Evolutionary conservation across 1,140 invertebrate genomes (phyloP), one percentile per base, ranked within the genome.

Genomic region (Heliothis virescens): DNA sequence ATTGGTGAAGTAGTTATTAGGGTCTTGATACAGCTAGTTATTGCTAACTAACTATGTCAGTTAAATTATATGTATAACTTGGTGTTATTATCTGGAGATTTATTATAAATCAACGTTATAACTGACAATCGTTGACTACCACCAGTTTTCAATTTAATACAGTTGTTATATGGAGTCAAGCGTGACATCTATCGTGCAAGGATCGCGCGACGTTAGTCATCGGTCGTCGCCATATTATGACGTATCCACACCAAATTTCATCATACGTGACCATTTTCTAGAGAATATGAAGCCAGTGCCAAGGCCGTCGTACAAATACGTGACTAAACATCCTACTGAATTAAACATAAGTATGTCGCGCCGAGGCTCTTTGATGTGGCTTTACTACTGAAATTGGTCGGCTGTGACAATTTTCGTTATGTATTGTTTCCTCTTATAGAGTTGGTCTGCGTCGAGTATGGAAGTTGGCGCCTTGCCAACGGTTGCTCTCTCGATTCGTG

Each of bases 381-480:
- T 81, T 79, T 78, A 76, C 77, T 86, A 77, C 80, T 76, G 67
- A 86, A 90, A 83, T 85, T 83, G 79, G 81, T 81, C 52, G 80
- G 83, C 77, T 83, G 62, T 52, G 67, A 77, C 50, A 50, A 77
- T 84, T 80, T 83, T 81, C 60, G 52, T 76, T 34, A 12, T 67
- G 76, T 80, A 73, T 81, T 84, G 80, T 83, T 86, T 84, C 83
- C 88, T 84, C 84, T 88, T 87, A 84, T 87, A 87, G 83, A 87
- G 79, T 80, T 82, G 80, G 82, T 67, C 72, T 74, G 53, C 85
- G 84, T 76, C 77, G 60, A 63, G 82, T 88, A 88, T 85, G 88
- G 87, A 91, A 86, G 84, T 87, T 90, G 90, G 91, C 87, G 78
- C 3, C 2, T 73, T 65, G 76, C 88, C 90, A 91, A 85, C 55